phyloP scores from a whole-genome alignment of 2,113 vertebrate genomes.

The Axis porcinus region DNA sequence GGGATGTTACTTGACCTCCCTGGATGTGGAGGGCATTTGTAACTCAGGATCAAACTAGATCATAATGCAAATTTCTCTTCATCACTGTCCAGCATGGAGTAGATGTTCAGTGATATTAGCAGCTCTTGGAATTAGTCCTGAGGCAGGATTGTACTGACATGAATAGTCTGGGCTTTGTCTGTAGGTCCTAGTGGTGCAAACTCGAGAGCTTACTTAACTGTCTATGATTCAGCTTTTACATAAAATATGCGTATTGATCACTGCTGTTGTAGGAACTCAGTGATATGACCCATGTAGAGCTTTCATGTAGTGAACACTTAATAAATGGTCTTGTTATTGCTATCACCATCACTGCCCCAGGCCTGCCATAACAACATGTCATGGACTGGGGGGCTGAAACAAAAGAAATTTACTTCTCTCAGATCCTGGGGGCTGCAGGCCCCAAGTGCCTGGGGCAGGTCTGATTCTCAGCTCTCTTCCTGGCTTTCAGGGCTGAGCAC shows the following conservation, averaged over 20 bases:
- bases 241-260: neutral
- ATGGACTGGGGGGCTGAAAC: neutral
- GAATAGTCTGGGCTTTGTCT: neutral
- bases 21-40: neutral
- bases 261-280: neutral
- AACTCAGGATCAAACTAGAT: neutral
- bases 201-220: neutral
- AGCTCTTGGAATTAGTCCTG: neutral
- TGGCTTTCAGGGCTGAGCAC: neutral
- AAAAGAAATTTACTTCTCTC: neutral
- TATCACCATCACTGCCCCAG: neutral
- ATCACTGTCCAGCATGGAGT: neutral
- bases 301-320: neutral
- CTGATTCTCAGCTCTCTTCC: neutral
- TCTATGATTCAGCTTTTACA: neutral
- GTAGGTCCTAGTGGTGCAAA: neutral
- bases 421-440: neutral
- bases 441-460: neutral
- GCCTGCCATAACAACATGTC: neutral
- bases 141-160: rapidly evolving
- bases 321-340: neutral
- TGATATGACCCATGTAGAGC: neutral
- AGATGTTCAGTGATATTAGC: neutral
- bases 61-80: neutral
- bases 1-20: neutral